These are phyloP conservation scores for Dinothrombium tinctorium DNA, from an alignment of 1,140 invertebrate genomes.

Conservation along the genomic window DNA sequence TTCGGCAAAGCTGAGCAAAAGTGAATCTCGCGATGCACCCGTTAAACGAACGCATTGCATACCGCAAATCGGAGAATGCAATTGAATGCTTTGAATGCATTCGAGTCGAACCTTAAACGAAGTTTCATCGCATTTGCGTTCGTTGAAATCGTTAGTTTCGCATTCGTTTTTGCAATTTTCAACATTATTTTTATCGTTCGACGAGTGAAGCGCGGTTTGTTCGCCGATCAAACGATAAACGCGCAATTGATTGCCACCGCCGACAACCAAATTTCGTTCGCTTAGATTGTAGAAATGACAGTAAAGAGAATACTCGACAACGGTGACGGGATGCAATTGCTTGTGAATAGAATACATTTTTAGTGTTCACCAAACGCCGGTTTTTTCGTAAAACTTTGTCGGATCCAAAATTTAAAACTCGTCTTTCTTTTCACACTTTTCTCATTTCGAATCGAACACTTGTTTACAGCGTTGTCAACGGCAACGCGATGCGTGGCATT, in stretches of 20 bases:
- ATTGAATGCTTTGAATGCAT: neutral
- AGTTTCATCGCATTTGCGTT: neutral
- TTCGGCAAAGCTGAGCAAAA: constrained; percentile 28
- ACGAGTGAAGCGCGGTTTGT: neutral
- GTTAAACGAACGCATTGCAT: constrained; percentile 5
- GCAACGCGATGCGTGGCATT: too few relatives aligned
- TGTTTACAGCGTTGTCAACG: too few relatives aligned
- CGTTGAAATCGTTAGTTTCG: neutral
- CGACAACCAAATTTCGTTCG: constrained; percentile 75
- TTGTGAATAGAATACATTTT: constrained; percentile 83
- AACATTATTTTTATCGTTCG: neutral
- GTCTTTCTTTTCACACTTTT: too few relatives aligned
- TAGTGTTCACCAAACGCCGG: too few relatives aligned
- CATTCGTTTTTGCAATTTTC: neutral
- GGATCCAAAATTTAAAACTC: too few relatives aligned
- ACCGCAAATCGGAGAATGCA: constrained; percentile 2
- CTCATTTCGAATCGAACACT: too few relatives aligned
- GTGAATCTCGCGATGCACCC: constrained; percentile 18
- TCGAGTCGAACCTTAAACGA: neutral
- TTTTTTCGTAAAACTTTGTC: too few relatives aligned
- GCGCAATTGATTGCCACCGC: constrained; percentile 69
- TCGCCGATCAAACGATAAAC: constrained; percentile 51
- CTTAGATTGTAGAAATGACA: constrained; percentile 77
- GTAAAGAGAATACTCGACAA: constrained; percentile 72
- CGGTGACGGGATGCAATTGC: constrained; percentile 68